Evolutionary conservation across 2,888 invertebrate genomes (phyloP).

Genomic region (Serripes groenlandicus): DNA sequence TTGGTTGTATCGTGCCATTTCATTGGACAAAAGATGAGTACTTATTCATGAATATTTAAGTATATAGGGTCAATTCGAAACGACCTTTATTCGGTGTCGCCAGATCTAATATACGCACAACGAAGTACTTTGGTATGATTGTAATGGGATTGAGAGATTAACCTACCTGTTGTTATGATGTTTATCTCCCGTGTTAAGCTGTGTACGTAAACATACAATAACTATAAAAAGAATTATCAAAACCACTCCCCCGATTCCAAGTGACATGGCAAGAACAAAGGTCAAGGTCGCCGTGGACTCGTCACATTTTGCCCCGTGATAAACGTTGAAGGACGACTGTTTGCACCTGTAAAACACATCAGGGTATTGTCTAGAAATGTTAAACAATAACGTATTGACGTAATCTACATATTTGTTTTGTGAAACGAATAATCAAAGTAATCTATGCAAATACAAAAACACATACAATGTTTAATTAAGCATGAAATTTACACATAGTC

Average conservation of each 20-base stretch:
- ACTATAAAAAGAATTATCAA: background rate
- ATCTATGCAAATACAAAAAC: background rate
- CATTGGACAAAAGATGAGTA: too few relatives aligned
- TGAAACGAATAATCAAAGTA: background rate
- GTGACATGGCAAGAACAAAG: conserved; percentile 4
- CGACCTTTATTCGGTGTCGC: too few relatives aligned
- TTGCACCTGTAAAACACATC: conserved; percentile 5
- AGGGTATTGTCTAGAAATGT: background rate
- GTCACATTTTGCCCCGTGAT: conserved; percentile 22
- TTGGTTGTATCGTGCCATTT: too few relatives aligned
- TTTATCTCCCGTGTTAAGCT: background rate
- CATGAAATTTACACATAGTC: background rate
- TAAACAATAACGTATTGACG: background rate
- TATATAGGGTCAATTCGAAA: too few relatives aligned
- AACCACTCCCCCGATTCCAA: conserved; percentile 7
- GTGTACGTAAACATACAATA: background rate
- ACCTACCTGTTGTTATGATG: conserved; percentile 2
- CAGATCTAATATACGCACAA: too few relatives aligned
- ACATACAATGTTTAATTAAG: too few relatives aligned
- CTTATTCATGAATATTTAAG: too few relatives aligned
- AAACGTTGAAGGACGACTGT: conserved; percentile 4
- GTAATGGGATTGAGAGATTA: too few relatives aligned
- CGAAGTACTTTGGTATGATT: too few relatives aligned
- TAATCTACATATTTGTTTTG: background rate
- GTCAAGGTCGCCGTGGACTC: conserved; percentile 10